Base-by-base conservation (phyloP, 2,888 invertebrate species). In the Atethmia centrago region DNA sequence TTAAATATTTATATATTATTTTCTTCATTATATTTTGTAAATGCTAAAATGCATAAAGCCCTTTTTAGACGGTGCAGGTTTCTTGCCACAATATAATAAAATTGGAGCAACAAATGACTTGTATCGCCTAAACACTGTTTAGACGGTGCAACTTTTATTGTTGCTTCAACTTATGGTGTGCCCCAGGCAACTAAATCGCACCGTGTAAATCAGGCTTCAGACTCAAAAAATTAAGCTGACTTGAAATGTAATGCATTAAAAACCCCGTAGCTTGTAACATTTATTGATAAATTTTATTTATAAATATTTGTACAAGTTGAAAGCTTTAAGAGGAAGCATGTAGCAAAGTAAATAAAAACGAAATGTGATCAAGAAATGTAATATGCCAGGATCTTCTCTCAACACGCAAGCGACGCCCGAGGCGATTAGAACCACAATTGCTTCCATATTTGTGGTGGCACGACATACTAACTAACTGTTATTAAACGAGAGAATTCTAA, bases 371-470 rank as follows among this genome's bases (percentile, higher is more conserved):
- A 69, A 69, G 66, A 79, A 76, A 82, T 72, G 56, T 79, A 67
- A 79, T 82, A 72, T 69, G 51, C 72, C 63, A 62, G 45, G 28
- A 83, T 71, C 47, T 68, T 66, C 42, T 58, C 45, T 21, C 62
- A 66, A 69, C 55, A 58, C 56, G 51, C 21, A 21, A 28, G 21
- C 61, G 64, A 25, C 49, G 80, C 83, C 49, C 55, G 69, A 21
- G 71, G 71, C 71, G 69, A 53, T 82, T 72, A 76, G 66, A 71
- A 25, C 56, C 68, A 79, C 69, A 79, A 83, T 82, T 82, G 83
- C 80, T 82, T 76, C 62, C 63, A 82, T 71, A 61, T 79, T 74
- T 71, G 83, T 75, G 65, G 71, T 47, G 19, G 63, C 55, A 68
- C 49, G 61, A 56, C 56, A 79, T 64, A 79, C 19, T 45, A 71